These are phyloP conservation scores for Lasioglossum albipes DNA, from an alignment of 1,140 invertebrate genomes.

Conservation along the genomic window DNA sequence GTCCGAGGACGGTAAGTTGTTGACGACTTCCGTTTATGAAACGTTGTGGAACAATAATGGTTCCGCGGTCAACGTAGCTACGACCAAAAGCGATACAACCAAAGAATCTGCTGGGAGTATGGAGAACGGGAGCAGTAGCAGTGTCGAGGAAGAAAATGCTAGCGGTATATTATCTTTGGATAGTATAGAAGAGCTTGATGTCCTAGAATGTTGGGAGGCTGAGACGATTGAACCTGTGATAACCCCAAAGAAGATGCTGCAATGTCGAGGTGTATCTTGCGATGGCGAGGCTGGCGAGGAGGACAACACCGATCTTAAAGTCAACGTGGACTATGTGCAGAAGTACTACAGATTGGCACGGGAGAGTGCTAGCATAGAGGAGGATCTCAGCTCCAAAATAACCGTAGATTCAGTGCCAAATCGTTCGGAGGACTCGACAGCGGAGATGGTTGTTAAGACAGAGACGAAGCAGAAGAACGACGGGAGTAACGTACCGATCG, in stretches of 20 bases:
- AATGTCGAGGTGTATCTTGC: slow-evolving; percentile 48
- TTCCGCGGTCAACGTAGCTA: neutral
- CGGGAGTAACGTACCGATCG: slow-evolving; percentile 64
- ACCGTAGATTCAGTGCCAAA: slow-evolving; percentile 57
- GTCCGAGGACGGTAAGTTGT: slow-evolving; percentile 73
- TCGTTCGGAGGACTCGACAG: slow-evolving; percentile 52
- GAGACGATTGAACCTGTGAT: slow-evolving; percentile 72
- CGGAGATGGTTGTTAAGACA: slow-evolving; percentile 26
- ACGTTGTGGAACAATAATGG: slow-evolving; percentile 36
- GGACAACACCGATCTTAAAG: slow-evolving; percentile 42
- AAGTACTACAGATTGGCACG: slow-evolving; percentile 73
- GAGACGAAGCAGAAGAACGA: slow-evolving; percentile 23
- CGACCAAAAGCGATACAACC: slow-evolving; percentile 1
- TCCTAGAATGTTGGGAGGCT: slow-evolving; percentile 77
- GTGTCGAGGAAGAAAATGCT: slow-evolving; percentile 51
- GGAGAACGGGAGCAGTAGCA: slow-evolving; percentile 36
- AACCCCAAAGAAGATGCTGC: slow-evolving; percentile 58
- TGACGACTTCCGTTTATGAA: slow-evolving; percentile 66
- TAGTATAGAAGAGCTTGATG: slow-evolving; percentile 78
- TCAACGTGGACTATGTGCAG: slow-evolving; percentile 68
- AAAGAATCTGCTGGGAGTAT: slow-evolving; percentile 25
- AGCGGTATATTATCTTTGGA: slow-evolving; percentile 66
- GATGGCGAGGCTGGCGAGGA: slow-evolving; percentile 64
- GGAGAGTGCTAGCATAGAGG: slow-evolving; percentile 63
- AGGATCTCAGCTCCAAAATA: slow-evolving; percentile 42